phyloP scores from a whole-genome alignment of 2,888 invertebrate species.

The Parthenolecanium corni region DNA sequence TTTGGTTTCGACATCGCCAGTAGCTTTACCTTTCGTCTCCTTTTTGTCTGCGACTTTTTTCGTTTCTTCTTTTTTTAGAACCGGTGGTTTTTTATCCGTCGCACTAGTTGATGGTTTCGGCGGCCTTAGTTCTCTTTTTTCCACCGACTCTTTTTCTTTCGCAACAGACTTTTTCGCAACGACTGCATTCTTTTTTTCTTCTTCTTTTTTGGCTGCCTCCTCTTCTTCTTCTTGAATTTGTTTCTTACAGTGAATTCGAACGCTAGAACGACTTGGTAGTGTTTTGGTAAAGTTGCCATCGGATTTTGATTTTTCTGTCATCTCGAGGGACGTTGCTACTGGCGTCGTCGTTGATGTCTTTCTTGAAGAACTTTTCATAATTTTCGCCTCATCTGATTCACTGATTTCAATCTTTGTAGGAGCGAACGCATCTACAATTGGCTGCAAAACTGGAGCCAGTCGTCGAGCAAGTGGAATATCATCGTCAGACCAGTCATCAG shows the following conservation, averaged over 20 bases:
- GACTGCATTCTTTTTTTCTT: neutral
- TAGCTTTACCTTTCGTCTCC: neutral
- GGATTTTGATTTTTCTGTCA: neutral
- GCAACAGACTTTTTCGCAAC: constrained; percentile 2
- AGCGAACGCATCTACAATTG: neutral
- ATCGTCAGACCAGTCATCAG: neutral
- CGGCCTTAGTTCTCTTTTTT: constrained; percentile 3
- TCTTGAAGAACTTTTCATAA: neutral
- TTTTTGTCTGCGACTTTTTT: constrained; percentile 23
- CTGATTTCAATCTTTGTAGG: neutral
- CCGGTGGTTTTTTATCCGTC: neutral
- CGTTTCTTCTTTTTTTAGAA: neutral
- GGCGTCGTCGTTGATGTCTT: neutral
- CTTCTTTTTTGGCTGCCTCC: constrained; percentile 3
- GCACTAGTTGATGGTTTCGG: neutral
- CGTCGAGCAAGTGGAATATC: neutral
- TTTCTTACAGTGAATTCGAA: constrained; percentile 11
- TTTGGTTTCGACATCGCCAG: constrained; percentile 16
- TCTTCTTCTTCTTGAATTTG: constrained; percentile 9
- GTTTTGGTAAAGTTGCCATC: neutral
- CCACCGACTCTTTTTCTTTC: neutral
- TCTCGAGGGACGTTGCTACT: too few species aligned
- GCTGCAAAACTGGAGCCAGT: neutral
- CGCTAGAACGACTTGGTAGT: constrained; percentile 6
- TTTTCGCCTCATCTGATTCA: neutral